Percentiles rank a stretch among this genome's conserved stretches.
These are phyloP conservation scores for Myotis lucifugus DNA, from an alignment of 2,113 vertebrate genomes.

Conservation along the genomic window DNA sequence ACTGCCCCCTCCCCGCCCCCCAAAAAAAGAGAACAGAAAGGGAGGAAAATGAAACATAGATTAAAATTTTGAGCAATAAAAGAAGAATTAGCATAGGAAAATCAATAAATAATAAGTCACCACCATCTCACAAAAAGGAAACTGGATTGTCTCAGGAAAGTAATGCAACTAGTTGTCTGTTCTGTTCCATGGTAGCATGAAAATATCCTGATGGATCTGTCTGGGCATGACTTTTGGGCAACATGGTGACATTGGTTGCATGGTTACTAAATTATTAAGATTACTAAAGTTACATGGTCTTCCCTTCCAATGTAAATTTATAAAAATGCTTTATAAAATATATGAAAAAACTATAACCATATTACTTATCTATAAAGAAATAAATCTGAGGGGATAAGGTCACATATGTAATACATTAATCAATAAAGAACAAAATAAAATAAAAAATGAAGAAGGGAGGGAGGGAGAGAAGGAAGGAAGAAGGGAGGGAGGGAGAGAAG, in stretches of 20 bases:
- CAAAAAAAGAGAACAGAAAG: not conserved
- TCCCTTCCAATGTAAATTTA: conserved; percentile 1
- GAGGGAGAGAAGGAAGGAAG: not conserved
- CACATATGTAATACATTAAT: no score
- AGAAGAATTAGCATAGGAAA: not conserved
- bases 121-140: not conserved
- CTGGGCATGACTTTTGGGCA: not conserved
- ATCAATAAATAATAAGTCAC: not conserved
- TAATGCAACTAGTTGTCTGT: not conserved
- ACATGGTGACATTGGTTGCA: not conserved
- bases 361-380: not conserved
- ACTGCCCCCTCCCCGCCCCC: not conserved
- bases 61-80: conserved; percentile 28
- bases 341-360: not conserved
- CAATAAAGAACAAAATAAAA: no score
- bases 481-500: not conserved
- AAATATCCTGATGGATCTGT: not conserved
- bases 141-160: not conserved
- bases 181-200: not conserved
- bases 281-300: not conserved
- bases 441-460: not conserved
- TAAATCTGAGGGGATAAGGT: no score
- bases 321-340: conserved; percentile 14
- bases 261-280: not conserved
- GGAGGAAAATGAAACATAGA: not conserved